Conservation (phyloP, 2,888 invertebrate species). For the Nomada ruficornis region DNA sequence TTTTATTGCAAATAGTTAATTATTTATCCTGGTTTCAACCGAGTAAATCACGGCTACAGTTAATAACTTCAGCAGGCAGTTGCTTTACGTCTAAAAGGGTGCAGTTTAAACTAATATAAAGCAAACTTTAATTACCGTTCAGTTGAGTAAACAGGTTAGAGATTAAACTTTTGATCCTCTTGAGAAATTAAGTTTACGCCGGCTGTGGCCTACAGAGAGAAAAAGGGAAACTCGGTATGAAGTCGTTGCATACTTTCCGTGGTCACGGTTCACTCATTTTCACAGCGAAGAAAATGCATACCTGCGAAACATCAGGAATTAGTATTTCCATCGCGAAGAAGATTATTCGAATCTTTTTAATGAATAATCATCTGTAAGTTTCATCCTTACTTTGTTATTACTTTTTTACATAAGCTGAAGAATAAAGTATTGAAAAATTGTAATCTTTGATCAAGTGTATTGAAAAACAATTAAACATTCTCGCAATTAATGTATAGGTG, state of each 20-base stretch:
- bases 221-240: neutral
- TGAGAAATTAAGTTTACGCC: slow-evolving; percentile 46
- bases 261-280: neutral
- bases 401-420: neutral
- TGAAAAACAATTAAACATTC: no score
- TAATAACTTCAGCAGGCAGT: slow-evolving; percentile 17
- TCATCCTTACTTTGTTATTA: neutral
- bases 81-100: slow-evolving; percentile 6
- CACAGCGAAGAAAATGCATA: neutral
- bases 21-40: neutral
- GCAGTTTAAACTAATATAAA: slow-evolving; percentile 34
- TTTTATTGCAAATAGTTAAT: neutral
- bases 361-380: neutral
- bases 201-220: slow-evolving; percentile 5
- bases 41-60: neutral
- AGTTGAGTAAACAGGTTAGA: slow-evolving; percentile 33
- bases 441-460: no score
- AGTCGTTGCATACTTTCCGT: neutral
- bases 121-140: slow-evolving; percentile 41
- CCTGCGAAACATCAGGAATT: neutral
- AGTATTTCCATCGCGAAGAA: neutral
- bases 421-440: neutral
- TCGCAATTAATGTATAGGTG: no score
- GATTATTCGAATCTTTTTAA: neutral
- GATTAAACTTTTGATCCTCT: slow-evolving; percentile 31